Evolutionary conservation across 2,113 vertebrate species (phyloP), one percentile per base, ranked within the genome.

Genomic region (Spermophilus dauricus): DNA sequence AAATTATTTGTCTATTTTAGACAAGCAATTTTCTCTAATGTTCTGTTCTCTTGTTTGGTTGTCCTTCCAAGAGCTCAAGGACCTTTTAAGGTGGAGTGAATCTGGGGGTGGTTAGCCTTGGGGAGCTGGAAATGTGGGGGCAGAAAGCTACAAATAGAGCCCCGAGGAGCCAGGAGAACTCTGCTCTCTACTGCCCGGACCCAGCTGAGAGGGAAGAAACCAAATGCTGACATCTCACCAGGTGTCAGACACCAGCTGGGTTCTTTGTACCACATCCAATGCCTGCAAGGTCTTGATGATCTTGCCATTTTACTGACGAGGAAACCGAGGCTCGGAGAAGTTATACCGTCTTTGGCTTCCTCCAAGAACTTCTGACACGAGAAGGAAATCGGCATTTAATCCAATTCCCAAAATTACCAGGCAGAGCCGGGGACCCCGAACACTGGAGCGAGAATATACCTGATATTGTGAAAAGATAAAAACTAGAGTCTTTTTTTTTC

Each of bases 11-110:
- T 97, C 96, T 97, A 89, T 86, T 96, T 96, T 80, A 96, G 97
- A 97, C 82, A 76, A 90, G 97, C 90, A 96, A 96, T 98, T 97
- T 97, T 97, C 97, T 97, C 96, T 96, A 97, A 97, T 96, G 98
- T 96, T 97, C 96, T 96, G 92, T 97, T 97, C 97, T 95, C 95
- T 95, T 67, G 69, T 96, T 78, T 82, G 45, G 78, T 77, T 87
- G 96, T 96, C 94, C 94, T 97, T 95, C 95, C 87, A 94, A 87
- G 95, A 96, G 86, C 98, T 97, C 95, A 97, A 97, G 97, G 94
- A 85, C 96, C 77, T 92, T 96, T 92, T 93, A 92, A 90, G 97
- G 92, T 95, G 67, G 83, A 92, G 53, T 22, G 65, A 77, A 81
- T n/a, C 76, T 0, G 65, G 65, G 91, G 65, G 3, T 39, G 58